Evolutionary conservation across 2,888 invertebrate species (phyloP).

Genomic region (Thysanoteuthis rhombus): DNA sequence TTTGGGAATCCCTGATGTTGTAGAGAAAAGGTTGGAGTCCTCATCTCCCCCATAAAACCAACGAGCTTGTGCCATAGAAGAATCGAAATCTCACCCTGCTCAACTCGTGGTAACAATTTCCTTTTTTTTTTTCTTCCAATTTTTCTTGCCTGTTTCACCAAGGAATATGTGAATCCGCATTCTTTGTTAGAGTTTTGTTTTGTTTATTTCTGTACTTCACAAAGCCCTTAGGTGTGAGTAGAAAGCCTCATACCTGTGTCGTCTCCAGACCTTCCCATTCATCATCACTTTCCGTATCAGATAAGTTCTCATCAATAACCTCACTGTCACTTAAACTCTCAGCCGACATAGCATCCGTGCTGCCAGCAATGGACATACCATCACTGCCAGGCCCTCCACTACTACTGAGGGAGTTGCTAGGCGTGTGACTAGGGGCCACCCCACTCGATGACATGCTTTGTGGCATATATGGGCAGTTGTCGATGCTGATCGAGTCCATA

Average conservation of each 20-base stretch:
- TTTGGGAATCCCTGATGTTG: constrained; percentile 12
- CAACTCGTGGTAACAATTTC: neutral
- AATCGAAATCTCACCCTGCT: neutral
- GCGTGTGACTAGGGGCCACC: neutral
- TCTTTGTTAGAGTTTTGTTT: neutral
- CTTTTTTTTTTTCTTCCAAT: neutral
- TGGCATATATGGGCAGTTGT: neutral
- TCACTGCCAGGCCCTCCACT: constrained; percentile 36
- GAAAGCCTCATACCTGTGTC: constrained; percentile 53
- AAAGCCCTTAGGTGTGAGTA: neutral
- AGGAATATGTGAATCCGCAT: neutral
- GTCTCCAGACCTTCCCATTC: constrained; percentile 60
- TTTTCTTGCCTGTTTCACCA: neutral
- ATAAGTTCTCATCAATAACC: constrained; percentile 51
- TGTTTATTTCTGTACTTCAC: neutral
- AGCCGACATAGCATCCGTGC: constrained; percentile 43
- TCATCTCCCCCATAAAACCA: neutral
- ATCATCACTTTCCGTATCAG: constrained; percentile 58
- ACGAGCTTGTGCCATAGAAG: neutral
- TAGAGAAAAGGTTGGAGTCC: neutral
- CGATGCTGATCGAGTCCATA: constrained; percentile 17
- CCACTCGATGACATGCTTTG: neutral
- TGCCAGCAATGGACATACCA: constrained; percentile 41
- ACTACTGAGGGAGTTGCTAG: neutral
- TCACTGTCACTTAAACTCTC: constrained; percentile 48